Percentiles rank a stretch among this genome's conserved stretches.
Conservation (phyloP, 2,888 invertebrate genomes). For the Oscheius sp. region DNA sequence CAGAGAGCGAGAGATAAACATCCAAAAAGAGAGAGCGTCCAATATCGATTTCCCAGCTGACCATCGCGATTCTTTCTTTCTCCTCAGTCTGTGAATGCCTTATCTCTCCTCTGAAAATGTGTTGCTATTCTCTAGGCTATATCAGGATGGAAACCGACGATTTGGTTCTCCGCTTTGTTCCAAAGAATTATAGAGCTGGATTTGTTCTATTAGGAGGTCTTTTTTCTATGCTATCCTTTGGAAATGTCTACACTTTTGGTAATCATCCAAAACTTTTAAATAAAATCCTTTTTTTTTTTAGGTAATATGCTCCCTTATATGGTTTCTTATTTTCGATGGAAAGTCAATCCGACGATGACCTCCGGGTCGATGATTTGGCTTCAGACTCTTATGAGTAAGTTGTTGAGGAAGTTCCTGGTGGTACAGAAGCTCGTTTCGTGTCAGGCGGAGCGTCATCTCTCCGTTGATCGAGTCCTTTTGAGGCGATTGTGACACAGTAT, state of each 20-base stretch:
- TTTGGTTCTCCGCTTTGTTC: conserved; percentile 51
- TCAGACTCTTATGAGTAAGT: conserved; percentile 62
- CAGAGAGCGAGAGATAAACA: neutral
- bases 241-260: conserved; percentile 69
- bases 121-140: neutral
- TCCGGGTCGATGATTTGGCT: conserved; percentile 65
- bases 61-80: neutral
- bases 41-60: conserved; percentile 13
- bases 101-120: neutral
- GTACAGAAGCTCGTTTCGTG: conserved; percentile 19
- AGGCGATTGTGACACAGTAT: conserved; percentile 17
- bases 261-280: conserved; percentile 9
- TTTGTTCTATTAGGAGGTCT: conserved; percentile 61
- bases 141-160: conserved; percentile 63
- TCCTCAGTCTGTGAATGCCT: neutral
- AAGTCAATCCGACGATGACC: conserved; percentile 61
- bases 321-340: conserved; percentile 67
- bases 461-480: conserved; percentile 25
- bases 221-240: conserved; percentile 60
- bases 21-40: neutral
- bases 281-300: conserved; percentile 27
- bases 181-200: conserved; percentile 46
- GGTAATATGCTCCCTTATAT: conserved; percentile 67
- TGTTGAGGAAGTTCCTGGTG: neutral
- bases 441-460: conserved; percentile 13